Base-by-base conservation (phyloP, 2,113 vertebrate genomes). In the Paradisaea rubra region DNA sequence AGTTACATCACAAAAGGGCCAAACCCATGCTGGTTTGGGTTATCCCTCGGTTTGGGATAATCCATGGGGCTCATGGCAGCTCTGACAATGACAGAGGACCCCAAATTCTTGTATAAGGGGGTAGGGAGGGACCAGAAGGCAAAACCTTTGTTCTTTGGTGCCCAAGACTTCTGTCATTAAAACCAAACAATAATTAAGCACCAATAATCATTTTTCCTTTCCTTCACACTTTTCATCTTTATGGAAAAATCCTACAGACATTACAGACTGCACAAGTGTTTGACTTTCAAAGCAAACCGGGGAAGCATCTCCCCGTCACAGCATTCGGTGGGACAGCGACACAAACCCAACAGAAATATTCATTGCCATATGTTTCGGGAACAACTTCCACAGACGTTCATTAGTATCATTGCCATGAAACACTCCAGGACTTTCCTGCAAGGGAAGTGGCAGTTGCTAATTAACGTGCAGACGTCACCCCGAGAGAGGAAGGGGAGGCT, bases 321-420 rank as follows among this genome's bases (percentile, higher is more conserved):
- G 84, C 91, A 17, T 76, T 88, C 7, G 12, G 63, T 24, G 91
- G 95, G 94, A 89, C 84, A 49, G 85, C 69, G 7, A 57, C 77
- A 80, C 70, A 37, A 86, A 71, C 94, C 64, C 96, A 81, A 60
- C 91, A 68, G 93, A 95, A 94, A 94, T 91, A 91, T 90, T 94
- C 94, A 82, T 52, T 20, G 71, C 96, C 95, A 95, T 96, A 96
- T 97, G 94, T 33, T 94, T 74, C 70, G 9, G 47, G 59, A 88
- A 70, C 19, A 3, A 74, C 63, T 86, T 65, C 84, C 90, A 74
- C 88, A 93, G 94, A 83, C 86, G 25, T 93, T 95, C 93, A 93
- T 93, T 95, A 94, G 77, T 19, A 47, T 28, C 94, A 45, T 16
- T 35, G 15, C 85, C 78, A 49, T 24, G 44, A 37, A 94, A 83